Percentiles rank a stretch among this genome's conserved stretches.
Evolutionary conservation across 2,113 vertebrate species (phyloP).

Genomic region (Rhabdomys dilectus): DNA sequence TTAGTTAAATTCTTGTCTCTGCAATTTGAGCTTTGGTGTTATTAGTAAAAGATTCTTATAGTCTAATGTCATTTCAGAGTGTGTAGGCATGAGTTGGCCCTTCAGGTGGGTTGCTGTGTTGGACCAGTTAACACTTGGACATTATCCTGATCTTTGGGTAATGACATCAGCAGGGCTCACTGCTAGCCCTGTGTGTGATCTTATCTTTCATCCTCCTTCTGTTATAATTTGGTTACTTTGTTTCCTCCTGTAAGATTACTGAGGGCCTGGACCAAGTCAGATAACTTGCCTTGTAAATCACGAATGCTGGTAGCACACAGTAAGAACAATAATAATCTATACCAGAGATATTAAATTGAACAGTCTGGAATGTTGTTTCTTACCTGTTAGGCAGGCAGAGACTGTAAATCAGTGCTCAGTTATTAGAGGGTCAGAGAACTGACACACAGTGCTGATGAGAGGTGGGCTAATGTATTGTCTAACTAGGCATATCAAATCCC

Average conservation of each 20-base stretch:
- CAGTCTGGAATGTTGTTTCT: conserved; percentile 19
- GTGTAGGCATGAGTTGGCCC: neutral
- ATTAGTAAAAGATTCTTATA: neutral
- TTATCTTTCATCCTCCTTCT: neutral
- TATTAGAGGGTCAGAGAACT: neutral
- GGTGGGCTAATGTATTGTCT: neutral
- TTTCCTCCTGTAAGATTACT: neutral
- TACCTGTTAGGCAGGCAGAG: conserved; percentile 7
- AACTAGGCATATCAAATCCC: neutral
- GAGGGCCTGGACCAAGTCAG: neutral
- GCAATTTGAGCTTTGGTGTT: conserved; percentile 41
- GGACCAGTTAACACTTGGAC: neutral
- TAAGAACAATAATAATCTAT: neutral
- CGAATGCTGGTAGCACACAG: neutral
- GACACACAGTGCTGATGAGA: neutral
- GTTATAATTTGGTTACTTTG: neutral
- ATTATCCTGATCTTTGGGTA: neutral
- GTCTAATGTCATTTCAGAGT: neutral
- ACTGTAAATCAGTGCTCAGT: neutral
- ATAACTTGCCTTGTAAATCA: neutral
- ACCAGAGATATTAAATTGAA: conserved; percentile 19
- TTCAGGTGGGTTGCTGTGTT: neutral
- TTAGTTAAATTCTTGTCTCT: neutral
- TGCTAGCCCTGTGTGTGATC: neutral
- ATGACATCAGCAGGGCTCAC: neutral